Conservation (phyloP, 1,140 invertebrate genomes). For the Leptoteleia sp. region DNA sequence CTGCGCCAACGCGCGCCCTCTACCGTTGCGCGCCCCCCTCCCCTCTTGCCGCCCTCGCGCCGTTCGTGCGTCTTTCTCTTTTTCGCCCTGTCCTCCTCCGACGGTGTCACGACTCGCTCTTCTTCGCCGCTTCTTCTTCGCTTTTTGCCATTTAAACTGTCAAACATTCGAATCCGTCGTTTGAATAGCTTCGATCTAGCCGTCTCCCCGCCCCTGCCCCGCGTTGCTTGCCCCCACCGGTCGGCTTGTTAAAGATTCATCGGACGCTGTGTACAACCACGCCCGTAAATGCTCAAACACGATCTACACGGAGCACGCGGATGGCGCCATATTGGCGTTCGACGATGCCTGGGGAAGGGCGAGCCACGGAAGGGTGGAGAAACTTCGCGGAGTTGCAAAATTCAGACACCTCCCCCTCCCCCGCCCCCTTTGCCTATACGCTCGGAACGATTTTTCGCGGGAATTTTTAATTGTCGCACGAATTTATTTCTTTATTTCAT, state of each 20-base stretch:
- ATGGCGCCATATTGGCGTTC: constrained; percentile 66
- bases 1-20: constrained; percentile 47
- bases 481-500: no score
- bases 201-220: constrained; percentile 28
- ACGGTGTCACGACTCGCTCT: no score
- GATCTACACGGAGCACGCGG: constrained; percentile 68
- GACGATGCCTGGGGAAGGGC: constrained; percentile 55
- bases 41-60: constrained; percentile 63
- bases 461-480: constrained; percentile 1
- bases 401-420: constrained; percentile 31
- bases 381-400: constrained; percentile 51
- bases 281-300: constrained; percentile 77
- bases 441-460: constrained; percentile 6
- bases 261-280: constrained; percentile 76
- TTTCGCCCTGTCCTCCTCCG: constrained; percentile 64
- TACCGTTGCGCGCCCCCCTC: constrained; percentile 39
- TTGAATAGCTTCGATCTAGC: constrained; percentile 76
- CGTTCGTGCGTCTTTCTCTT: constrained; percentile 12
- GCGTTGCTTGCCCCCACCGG: constrained; percentile 50
- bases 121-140: no score
- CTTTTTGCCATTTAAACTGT: constrained; percentile 78
- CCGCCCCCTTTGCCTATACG: no score
- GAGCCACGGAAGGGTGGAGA: constrained; percentile 50
- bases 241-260: constrained; percentile 77
- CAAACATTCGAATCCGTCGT: constrained; percentile 79